These are phyloP conservation scores for Ganaspis sp. DNA, from an alignment of 1,140 invertebrate genomes.

Conservation along the genomic window DNA sequence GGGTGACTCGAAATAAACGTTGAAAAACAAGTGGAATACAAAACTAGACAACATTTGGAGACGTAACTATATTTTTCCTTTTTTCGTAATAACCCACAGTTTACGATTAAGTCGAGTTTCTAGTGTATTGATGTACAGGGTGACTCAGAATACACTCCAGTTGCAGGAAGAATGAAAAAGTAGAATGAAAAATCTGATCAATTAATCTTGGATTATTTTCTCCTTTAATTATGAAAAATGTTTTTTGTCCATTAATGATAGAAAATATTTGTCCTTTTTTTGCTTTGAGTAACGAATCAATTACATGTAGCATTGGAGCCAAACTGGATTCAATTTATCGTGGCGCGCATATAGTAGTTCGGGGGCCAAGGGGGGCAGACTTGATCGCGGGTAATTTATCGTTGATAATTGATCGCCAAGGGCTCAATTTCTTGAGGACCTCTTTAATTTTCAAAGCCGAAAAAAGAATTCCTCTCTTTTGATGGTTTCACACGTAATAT, in stretches of 20 bases:
- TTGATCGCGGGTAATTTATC: slow-evolving; percentile 24
- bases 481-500: slow-evolving; percentile 18
- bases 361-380: background rate
- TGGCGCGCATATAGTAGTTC: background rate
- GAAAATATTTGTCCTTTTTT: slow-evolving; percentile 2
- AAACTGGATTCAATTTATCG: background rate
- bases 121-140: too few relatives aligned
- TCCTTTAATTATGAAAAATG: background rate
- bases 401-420: slow-evolving; percentile 2
- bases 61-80: too few relatives aligned
- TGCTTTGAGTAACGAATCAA: background rate
- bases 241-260: background rate
- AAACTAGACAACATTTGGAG: too few relatives aligned
- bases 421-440: background rate
- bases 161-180: background rate
- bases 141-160: too few relatives aligned
- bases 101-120: too few relatives aligned
- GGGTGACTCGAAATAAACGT: too few relatives aligned
- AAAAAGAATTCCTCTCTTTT: background rate
- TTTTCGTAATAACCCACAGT: too few relatives aligned
- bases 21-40: too few relatives aligned
- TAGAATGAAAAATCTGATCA: background rate
- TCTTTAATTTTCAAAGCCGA: slow-evolving; percentile 2
- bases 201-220: background rate
- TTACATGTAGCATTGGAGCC: background rate